These are phyloP conservation scores for Archips xylosteana DNA, from an alignment of 2,888 invertebrate genomes.

Conservation along the genomic window DNA sequence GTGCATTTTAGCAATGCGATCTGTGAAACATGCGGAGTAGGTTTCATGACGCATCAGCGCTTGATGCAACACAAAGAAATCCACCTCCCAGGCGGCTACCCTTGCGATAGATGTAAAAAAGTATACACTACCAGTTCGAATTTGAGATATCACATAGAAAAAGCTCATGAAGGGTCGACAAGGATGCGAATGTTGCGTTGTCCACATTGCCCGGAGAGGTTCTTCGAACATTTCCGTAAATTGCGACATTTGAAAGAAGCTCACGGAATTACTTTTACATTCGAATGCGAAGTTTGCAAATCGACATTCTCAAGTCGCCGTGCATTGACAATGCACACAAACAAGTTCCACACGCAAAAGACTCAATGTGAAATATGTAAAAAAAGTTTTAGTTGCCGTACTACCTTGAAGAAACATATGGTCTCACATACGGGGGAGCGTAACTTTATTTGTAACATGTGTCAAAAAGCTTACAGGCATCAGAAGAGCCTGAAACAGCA, in stretches of 20 bases:
- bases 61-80: conserved; percentile 71
- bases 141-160: conserved; percentile 68
- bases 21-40: conserved; percentile 71
- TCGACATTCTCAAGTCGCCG: conserved; percentile 64
- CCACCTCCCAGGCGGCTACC: conserved; percentile 67
- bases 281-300: conserved; percentile 67
- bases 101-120: conserved; percentile 75
- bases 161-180: conserved; percentile 63
- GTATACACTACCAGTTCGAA: conserved; percentile 77
- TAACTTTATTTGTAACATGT: conserved; percentile 70
- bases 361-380: conserved; percentile 80
- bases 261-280: conserved; percentile 68
- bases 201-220: conserved; percentile 68
- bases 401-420: conserved; percentile 68
- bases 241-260: conserved; percentile 72
- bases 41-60: conserved; percentile 70
- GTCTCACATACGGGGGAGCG: conserved; percentile 66
- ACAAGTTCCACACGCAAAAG: conserved; percentile 68
- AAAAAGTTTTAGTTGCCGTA: conserved; percentile 75
- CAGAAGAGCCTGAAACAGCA: conserved; percentile 77
- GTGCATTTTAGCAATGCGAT: conserved; percentile 73
- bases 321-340: conserved; percentile 69
- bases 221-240: conserved; percentile 69
- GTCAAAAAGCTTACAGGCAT: conserved; percentile 81
- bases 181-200: conserved; percentile 67